Conservation (phyloP, 2,797 vertebrate species). For the Toxotes lorentzi region DNA sequence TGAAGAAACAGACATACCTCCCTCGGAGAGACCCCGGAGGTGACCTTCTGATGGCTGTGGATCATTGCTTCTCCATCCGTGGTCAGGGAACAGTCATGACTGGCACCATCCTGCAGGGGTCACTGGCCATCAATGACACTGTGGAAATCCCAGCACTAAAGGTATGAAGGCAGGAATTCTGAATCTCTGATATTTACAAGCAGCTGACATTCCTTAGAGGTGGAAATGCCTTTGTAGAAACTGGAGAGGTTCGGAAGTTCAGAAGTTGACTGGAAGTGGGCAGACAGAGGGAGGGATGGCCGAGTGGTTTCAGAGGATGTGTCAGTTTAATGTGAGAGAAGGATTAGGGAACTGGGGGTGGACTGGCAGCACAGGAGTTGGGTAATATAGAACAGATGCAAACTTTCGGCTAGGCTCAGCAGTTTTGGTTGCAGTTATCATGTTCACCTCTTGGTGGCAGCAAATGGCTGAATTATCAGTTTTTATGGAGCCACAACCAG, state of each 20-base stretch:
- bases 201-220: slow-evolving; percentile 17
- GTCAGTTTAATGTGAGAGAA: slow-evolving; percentile 68
- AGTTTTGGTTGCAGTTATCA: slow-evolving; percentile 41
- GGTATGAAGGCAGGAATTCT: slow-evolving; percentile 77
- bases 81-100: slow-evolving; percentile 99
- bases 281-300: slow-evolving; percentile 48
- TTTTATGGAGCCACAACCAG: not conserved
- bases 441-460: slow-evolving; percentile 78
- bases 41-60: slow-evolving; percentile 95
- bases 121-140: slow-evolving; percentile 91
- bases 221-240: slow-evolving; percentile 32
- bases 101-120: slow-evolving; percentile 96
- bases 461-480: slow-evolving; percentile 67
- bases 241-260: slow-evolving; percentile 76
- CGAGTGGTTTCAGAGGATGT: slow-evolving; percentile 69
- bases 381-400: slow-evolving; percentile 92
- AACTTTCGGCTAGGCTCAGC: slow-evolving; percentile 31
- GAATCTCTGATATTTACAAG: slow-evolving; percentile 42
- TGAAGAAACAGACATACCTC: slow-evolving; percentile 93
- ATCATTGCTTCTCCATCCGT: slow-evolving; percentile 98
- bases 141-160: slow-evolving; percentile 98
- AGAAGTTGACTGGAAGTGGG: slow-evolving; percentile 75
- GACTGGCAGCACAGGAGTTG: slow-evolving; percentile 80
- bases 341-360: slow-evolving; percentile 76
- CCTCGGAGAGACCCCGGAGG: slow-evolving; percentile 93